Percentiles rank a stretch among this genome's conserved stretches.
These are phyloP conservation scores for Syngnathus floridae DNA, from an alignment of 2,113 vertebrate species.

Conservation along the genomic window DNA sequence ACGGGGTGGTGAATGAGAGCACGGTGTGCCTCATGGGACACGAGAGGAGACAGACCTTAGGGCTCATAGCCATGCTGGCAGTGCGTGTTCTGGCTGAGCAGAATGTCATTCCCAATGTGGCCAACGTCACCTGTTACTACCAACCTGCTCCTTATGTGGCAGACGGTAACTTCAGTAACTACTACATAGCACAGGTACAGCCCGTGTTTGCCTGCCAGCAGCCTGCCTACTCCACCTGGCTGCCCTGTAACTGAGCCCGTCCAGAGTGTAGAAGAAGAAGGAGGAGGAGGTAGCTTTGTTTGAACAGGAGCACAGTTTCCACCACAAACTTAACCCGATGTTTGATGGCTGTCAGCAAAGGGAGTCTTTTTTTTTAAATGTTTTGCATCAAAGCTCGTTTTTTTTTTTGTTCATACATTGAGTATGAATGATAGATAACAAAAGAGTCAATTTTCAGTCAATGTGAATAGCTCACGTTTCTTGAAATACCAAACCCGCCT, in stretches of 20 bases:
- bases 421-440: conserved; percentile 63
- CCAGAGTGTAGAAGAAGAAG: conserved; percentile 1
- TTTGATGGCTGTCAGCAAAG: conserved; percentile 46
- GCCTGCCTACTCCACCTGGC: conserved; percentile 92
- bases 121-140: conserved; percentile 98
- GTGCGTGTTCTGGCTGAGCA: conserved; percentile 94
- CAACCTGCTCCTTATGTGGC: conserved; percentile 97
- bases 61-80: conserved; percentile 95
- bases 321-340: conserved; percentile 23
- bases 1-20: conserved; percentile 96
- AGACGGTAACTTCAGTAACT: conserved; percentile 98
- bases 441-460: conserved; percentile 65
- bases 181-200: conserved; percentile 97
- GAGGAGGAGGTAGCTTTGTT: conserved; percentile 43
- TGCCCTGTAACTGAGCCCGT: conserved; percentile 88
- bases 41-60: conserved; percentile 93
- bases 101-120: conserved; percentile 97
- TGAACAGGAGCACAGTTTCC: conserved; percentile 48
- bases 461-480: conserved; percentile 44
- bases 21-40: conserved; percentile 99
- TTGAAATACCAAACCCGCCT: conserved; percentile 11
- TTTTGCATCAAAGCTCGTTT: conserved; percentile 72
- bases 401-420: conserved; percentile 67
- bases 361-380: conserved; percentile 70
- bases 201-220: conserved; percentile 94